These are phyloP conservation scores for Dicaeum eximium DNA, from an alignment of 2,113 vertebrate species.

Conservation along the genomic window DNA sequence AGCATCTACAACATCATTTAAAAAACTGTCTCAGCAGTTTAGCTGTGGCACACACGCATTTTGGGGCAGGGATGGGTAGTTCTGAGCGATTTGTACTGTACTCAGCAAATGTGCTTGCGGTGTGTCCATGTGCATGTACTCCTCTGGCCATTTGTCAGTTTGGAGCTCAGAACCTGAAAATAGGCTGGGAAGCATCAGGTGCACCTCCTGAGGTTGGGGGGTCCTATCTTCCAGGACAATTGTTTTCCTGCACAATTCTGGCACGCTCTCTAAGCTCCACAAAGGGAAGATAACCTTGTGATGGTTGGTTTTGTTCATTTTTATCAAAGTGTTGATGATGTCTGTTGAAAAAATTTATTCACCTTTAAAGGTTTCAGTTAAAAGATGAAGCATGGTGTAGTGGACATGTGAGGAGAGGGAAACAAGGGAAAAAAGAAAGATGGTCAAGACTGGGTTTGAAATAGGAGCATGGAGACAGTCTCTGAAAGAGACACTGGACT, in stretches of 20 bases:
- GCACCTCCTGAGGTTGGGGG: not conserved
- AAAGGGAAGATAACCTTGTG: not conserved
- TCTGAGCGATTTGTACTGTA: accelerated
- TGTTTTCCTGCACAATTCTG: not conserved
- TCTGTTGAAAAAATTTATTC: not conserved
- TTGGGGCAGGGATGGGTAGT: not conserved
- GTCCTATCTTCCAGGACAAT: not conserved
- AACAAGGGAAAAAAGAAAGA: not conserved
- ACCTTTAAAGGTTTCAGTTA: not conserved
- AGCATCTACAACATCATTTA: not conserved
- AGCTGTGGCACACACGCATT: not conserved
- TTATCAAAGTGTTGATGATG: not conserved
- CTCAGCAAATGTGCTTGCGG: not conserved
- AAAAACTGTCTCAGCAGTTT: not conserved
- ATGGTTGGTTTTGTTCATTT: not conserved
- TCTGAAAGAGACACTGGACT: not conserved
- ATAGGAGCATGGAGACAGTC: not conserved
- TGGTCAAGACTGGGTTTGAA: not conserved
- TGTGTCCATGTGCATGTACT: not conserved
- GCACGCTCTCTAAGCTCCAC: not conserved
- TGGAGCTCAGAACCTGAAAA: not conserved
- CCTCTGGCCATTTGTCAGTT: not conserved
- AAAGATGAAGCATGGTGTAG: not conserved
- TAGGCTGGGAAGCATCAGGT: not conserved
- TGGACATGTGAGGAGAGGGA: not conserved